Evolutionary conservation across 2,888 invertebrate genomes (phyloP), one percentile per base, ranked within the genome.

Genomic region (Heliconius aoede): DNA sequence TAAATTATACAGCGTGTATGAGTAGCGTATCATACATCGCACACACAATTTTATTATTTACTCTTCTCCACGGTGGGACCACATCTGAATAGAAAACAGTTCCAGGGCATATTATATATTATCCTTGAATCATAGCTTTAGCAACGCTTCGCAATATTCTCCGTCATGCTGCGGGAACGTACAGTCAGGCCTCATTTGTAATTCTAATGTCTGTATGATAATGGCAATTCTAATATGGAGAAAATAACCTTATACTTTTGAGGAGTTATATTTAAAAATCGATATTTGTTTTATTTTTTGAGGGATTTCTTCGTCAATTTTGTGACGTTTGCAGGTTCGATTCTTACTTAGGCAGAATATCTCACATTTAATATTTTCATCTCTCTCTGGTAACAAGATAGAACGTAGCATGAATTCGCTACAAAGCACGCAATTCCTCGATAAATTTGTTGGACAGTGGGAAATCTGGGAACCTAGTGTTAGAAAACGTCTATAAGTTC

Each of bases 41-140:
- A 77, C 75, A 80, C 78, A 77, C 76, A 80, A 79, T 79, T 79
- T 80, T 78, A 80, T 80, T 79, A 79, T 80, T 77, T 74, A 74
- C 76, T 67, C 74, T 60, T 77, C 78, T 81, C 75, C 81, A 81
- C 80, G 81, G 81, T 80, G 51, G 62, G 64, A 72, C 76, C 72
- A 78, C 78, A 76, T 80, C 81, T 78, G 83, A 81, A 81, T 83
- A 78, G 84, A 81, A 81, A 83, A 82, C 82, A 81, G 81, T 82
- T 82, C 83, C 81, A 82, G 82, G 81, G 83, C 77, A 81, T 83
- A 86, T 86, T 85, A 86, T 87, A 81, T 83, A 86, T 87, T 86
- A 86, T 85, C 85, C 86, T 87, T 85, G 85, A 86, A 88, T 89
- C 87, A 89, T 87, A 85, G 79, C 76, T 84, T 90, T 87, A 87